Evolutionary conservation across 2,797 vertebrate species (phyloP).

Genomic region (Gorsachius magnificus): DNA sequence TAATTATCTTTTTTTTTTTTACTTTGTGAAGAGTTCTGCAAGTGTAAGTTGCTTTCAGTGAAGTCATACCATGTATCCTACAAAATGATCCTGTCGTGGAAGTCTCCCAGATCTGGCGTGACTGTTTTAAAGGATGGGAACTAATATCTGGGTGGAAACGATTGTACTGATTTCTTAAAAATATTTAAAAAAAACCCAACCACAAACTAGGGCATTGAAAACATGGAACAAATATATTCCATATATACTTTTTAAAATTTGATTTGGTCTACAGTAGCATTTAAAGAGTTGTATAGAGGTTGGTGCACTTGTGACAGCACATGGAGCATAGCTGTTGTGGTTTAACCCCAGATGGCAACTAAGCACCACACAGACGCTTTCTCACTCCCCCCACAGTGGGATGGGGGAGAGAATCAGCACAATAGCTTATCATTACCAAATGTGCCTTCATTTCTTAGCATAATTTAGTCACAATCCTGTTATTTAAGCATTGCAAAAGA

Average conservation of each 20-base stretch:
- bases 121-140: background rate
- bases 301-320: background rate
- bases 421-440: background rate
- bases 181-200: background rate
- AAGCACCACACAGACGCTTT: too few relatives aligned
- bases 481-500: background rate
- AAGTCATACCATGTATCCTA: background rate
- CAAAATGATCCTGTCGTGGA: background rate
- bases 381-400: too few relatives aligned
- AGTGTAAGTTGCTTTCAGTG: background rate
- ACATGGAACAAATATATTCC: background rate
- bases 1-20: background rate
- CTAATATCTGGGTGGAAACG: background rate
- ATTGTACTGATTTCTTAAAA: background rate
- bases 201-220: background rate
- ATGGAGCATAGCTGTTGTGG: background rate
- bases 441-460: background rate
- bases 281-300: background rate
- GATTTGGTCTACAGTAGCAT: background rate
- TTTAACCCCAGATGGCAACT: too few relatives aligned
- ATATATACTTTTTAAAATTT: background rate
- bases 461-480: background rate
- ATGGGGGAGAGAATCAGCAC: too few relatives aligned
- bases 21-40: background rate
- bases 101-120: background rate